These are phyloP conservation scores for Elmis aenea DNA, from an alignment of 2,888 invertebrate genomes.

Conservation along the genomic window DNA sequence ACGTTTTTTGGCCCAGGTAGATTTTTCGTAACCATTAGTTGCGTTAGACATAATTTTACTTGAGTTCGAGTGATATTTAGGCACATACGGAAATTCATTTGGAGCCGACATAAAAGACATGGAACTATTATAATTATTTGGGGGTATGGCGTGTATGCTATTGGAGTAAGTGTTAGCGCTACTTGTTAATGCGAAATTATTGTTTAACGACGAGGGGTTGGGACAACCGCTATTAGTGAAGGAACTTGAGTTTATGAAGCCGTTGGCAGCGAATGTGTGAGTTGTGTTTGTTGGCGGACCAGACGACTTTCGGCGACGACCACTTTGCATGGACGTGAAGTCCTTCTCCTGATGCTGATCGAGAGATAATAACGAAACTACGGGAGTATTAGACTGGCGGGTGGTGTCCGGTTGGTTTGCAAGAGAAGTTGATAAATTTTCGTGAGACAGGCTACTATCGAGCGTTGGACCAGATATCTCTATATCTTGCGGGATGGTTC, in stretches of 20 bases:
- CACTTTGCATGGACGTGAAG: slow-evolving; percentile 42
- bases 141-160: not conserved
- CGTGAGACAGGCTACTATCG: too few species aligned
- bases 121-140: not conserved
- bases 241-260: slow-evolving; percentile 6
- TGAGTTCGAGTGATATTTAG: not conserved
- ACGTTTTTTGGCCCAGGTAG: slow-evolving; percentile 7
- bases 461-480: too few species aligned
- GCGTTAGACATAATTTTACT: not conserved
- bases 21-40: slow-evolving; percentile 1
- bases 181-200: too few species aligned
- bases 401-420: slow-evolving; percentile 16
- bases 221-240: not conserved
- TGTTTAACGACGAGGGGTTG: not conserved
- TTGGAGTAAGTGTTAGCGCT: not conserved
- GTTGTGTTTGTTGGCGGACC: slow-evolving; percentile 9
- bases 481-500: too few species aligned
- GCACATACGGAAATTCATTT: slow-evolving; percentile 2
- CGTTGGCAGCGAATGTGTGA: slow-evolving; percentile 8
- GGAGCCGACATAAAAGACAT: not conserved
- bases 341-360: slow-evolving; percentile 45
- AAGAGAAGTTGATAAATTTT: too few species aligned
- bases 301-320: slow-evolving; percentile 33
- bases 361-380: slow-evolving; percentile 41
- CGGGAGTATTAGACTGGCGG: slow-evolving; percentile 41